A percentile compares a stretch with the other conserved stretches of the same genome.
Evolutionary conservation across 2,113 vertebrate species (phyloP).

Genomic region (Falcunculus frontatus): DNA sequence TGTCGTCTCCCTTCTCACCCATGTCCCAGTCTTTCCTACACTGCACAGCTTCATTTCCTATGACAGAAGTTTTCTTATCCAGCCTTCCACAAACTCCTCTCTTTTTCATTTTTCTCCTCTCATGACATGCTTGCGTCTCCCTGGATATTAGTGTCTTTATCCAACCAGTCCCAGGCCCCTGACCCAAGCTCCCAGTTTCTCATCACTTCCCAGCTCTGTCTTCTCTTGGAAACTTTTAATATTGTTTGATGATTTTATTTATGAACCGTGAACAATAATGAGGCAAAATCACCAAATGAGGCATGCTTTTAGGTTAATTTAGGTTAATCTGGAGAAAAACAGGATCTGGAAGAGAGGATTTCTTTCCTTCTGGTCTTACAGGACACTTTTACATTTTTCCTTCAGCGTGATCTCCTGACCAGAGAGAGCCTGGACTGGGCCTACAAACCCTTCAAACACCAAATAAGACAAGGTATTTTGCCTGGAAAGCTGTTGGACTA

Average conservation of each 20-base stretch:
- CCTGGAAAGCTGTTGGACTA: background rate
- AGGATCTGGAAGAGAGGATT: background rate
- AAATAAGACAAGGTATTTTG: background rate
- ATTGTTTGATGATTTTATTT: background rate
- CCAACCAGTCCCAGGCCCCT: background rate
- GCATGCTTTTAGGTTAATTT: background rate
- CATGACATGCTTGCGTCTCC: background rate
- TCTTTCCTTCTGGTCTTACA: background rate
- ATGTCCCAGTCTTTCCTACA: fast-evolving
- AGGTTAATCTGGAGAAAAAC: background rate
- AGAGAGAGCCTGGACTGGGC: background rate
- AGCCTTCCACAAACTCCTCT: background rate
- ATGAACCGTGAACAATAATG: background rate
- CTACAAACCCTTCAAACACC: background rate
- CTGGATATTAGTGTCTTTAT: background rate
- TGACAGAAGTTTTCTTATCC: background rate
- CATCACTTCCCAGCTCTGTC: background rate
- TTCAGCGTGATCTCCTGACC: background rate
- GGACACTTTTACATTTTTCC: background rate
- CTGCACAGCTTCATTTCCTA: background rate
- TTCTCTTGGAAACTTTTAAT: background rate
- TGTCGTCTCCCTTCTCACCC: background rate
- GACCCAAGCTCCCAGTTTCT: background rate
- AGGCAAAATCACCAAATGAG: background rate
- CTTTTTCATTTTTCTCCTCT: background rate